These are phyloP conservation scores for Leguminivora glycinivorella DNA, from an alignment of 1,140 invertebrate species.

Conservation along the genomic window DNA sequence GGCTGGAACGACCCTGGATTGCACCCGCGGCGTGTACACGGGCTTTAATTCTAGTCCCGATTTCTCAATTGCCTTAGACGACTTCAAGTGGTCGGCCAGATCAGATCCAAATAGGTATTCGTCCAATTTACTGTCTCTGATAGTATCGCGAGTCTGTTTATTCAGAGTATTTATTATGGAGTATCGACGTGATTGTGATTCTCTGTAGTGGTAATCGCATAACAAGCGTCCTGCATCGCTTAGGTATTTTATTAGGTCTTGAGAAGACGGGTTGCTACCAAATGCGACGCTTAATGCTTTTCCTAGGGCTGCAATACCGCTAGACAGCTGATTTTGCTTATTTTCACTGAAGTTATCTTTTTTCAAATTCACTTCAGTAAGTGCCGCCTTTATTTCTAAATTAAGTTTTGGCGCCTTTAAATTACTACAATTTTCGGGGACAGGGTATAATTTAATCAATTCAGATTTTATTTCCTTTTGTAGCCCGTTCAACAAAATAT, in stretches of 20 bases:
- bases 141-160: neutral
- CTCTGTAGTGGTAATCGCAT: constrained; percentile 26
- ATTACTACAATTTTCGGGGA: neutral
- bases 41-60: constrained; percentile 5
- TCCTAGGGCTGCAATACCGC: constrained; percentile 27
- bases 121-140: neutral
- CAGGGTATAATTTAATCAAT: neutral
- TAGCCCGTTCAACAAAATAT: neutral
- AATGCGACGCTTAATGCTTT: constrained; percentile 30
- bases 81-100: constrained; percentile 8
- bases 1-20: neutral
- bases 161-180: neutral
- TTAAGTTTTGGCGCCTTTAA: constrained; percentile 7
- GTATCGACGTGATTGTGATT: constrained; percentile 6
- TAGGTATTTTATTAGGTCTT: constrained; percentile 28
- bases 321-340: constrained; percentile 31
- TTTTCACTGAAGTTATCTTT: constrained; percentile 28
- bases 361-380: constrained; percentile 21
- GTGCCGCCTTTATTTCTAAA: constrained; percentile 22
- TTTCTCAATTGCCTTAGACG: constrained; percentile 23
- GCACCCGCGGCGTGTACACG: neutral
- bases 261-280: neutral
- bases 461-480: neutral
- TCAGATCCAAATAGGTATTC: neutral
- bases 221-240: constrained; percentile 27